Conservation (phyloP, 2,888 invertebrate genomes). For the Agonum fuliginosum region DNA sequence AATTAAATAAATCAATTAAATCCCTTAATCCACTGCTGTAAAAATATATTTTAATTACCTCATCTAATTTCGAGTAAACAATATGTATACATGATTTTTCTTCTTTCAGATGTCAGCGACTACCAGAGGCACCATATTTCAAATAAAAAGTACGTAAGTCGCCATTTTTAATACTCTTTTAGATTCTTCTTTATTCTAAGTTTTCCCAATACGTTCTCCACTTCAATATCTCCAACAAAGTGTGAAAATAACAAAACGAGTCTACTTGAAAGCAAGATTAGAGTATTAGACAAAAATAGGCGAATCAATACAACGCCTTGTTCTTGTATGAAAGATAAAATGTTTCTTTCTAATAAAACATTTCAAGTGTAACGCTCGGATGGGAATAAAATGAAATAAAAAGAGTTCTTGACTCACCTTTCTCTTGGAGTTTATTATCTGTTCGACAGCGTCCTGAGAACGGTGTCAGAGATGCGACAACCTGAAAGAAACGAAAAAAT, state of each 20-base stretch:
- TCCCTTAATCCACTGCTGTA: too few species aligned
- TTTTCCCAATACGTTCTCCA: too few species aligned
- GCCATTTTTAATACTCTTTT: too few species aligned
- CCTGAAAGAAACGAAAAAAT: constrained; percentile 51
- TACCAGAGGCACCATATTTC: too few species aligned
- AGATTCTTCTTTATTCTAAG: too few species aligned
- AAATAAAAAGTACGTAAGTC: too few species aligned
- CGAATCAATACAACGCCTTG: constrained; percentile 8
- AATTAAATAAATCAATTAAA: too few species aligned
- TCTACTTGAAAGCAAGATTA: not conserved
- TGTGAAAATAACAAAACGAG: constrained; percentile 11
- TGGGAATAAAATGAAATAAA: constrained; percentile 31
- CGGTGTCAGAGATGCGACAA: constrained; percentile 26
- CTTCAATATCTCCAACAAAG: too few species aligned
- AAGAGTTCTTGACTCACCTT: constrained; percentile 32
- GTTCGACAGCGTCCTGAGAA: constrained; percentile 38
- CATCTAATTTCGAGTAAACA: too few species aligned
- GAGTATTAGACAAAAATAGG: constrained; percentile 18
- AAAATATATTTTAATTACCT: too few species aligned
- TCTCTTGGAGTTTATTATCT: constrained; percentile 47
- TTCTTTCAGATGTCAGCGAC: too few species aligned
- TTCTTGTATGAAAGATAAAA: constrained; percentile 29
- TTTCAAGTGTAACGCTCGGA: constrained; percentile 33
- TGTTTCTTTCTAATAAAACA: constrained; percentile 38
- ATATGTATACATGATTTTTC: too few species aligned